Percentiles rank a stretch among this genome's conserved stretches.
phyloP scores from a whole-genome alignment of 2,888 invertebrate genomes.

The Cephonodes hylas region DNA sequence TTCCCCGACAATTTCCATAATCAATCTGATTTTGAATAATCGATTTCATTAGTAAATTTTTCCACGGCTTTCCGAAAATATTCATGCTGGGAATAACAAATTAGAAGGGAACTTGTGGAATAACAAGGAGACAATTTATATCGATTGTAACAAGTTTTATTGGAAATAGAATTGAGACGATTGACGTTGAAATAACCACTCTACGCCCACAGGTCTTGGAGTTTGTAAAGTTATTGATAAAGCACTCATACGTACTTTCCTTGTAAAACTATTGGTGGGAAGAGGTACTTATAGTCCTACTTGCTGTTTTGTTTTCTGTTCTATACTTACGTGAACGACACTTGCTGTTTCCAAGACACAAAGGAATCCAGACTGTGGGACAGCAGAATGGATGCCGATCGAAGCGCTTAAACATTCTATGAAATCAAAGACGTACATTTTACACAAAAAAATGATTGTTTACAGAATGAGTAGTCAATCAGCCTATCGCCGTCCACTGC shows the following conservation, averaged over 20 bases:
- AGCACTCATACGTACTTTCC: no score
- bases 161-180: background rate
- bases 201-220: background rate
- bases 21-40: constrained; percentile 21
- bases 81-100: constrained; percentile 21
- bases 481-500: no score
- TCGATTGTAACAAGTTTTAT: background rate
- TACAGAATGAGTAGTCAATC: no score
- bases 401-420: no score
- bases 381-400: no score
- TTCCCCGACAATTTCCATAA: constrained; percentile 18
- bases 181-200: background rate
- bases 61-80: constrained; percentile 14
- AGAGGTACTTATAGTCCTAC: background rate
- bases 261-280: background rate
- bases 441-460: no score
- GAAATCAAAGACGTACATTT: no score
- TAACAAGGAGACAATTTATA: background rate
- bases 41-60: constrained; percentile 20
- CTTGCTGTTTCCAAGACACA: no score
- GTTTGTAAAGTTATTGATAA: background rate
- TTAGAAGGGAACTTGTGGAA: background rate
- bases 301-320: no score
- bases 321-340: no score
- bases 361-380: no score